These are phyloP conservation scores for Calliphora vicina DNA, from an alignment of 1,140 invertebrate genomes.

Conservation along the genomic window DNA sequence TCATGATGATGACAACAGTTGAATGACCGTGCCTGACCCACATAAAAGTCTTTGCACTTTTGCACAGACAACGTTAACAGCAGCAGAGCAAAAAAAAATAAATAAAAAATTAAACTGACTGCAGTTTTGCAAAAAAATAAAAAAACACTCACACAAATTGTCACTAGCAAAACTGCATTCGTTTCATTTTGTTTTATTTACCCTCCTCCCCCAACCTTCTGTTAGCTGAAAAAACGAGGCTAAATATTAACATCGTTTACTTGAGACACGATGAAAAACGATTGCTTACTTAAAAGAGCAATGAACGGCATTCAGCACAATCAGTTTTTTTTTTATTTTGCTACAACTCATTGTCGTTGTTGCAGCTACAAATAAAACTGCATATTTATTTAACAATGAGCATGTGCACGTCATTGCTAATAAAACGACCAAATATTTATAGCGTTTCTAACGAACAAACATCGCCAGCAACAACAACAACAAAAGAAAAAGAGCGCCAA, in stretches of 20 bases:
- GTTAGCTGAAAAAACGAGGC: not conserved
- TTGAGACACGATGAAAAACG: not conserved
- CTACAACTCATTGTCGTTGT: not conserved
- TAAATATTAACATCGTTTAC: not conserved
- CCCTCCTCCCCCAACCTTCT: not conserved
- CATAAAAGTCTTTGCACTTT: slow-evolving; percentile 64
- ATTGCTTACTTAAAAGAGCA: slow-evolving; percentile 46
- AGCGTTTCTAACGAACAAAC: not conserved
- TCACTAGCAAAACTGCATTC: not conserved
- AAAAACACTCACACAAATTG: not conserved
- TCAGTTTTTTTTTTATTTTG: not conserved
- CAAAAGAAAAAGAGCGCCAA: not conserved
- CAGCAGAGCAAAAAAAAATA: not conserved
- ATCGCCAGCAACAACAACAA: not conserved
- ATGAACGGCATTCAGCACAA: slow-evolving; percentile 61
- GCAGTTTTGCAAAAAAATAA: no score
- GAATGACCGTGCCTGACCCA: slow-evolving; percentile 66
- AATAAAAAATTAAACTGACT: not conserved
- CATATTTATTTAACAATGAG: slow-evolving; percentile 11
- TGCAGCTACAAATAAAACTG: not conserved
- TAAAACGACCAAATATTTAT: not conserved
- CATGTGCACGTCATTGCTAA: slow-evolving; percentile 26
- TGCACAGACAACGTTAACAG: not conserved
- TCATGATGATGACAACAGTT: slow-evolving; percentile 46
- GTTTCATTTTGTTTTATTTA: not conserved